phyloP scores from a whole-genome alignment of 2,113 vertebrate genomes.

The Sapayoa aenigma region DNA sequence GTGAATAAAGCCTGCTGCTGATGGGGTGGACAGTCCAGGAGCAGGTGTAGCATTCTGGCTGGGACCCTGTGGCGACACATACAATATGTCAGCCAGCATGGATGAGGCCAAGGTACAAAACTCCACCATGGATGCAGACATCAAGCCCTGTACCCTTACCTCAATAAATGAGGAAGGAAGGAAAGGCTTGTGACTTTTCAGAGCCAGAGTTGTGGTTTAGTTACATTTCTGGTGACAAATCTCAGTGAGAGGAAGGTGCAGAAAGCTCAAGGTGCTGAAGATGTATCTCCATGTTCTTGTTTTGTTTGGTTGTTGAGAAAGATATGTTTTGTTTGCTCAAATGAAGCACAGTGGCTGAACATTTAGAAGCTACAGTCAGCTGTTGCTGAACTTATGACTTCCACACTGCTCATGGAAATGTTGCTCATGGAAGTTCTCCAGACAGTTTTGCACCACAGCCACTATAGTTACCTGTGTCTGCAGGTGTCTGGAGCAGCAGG shows the following conservation, averaged over 20 bases:
- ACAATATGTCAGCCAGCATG: accelerated
- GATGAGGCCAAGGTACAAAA: accelerated
- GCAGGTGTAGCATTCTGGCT: accelerated
- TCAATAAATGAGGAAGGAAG: neutral
- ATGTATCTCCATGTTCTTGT: accelerated
- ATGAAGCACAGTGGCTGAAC: neutral
- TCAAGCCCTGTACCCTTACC: neutral
- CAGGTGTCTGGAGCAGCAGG: neutral
- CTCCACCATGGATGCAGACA: neutral
- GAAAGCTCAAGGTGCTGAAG: neutral
- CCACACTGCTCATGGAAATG: neutral
- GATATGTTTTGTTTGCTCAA: neutral
- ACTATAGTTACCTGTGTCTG: neutral
- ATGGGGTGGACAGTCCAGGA: neutral
- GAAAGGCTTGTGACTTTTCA: neutral
- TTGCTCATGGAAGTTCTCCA: neutral
- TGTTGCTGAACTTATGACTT: neutral
- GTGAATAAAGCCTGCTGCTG: neutral
- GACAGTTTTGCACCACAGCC: neutral
- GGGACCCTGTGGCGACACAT: accelerated
- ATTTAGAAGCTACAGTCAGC: neutral
- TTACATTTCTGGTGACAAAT: neutral
- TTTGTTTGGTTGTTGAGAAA: neutral
- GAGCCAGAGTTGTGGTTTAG: neutral
- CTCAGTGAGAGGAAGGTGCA: neutral